Base-by-base conservation (phyloP, 1,140 invertebrate genomes). In the Papilio polytes region DNA sequence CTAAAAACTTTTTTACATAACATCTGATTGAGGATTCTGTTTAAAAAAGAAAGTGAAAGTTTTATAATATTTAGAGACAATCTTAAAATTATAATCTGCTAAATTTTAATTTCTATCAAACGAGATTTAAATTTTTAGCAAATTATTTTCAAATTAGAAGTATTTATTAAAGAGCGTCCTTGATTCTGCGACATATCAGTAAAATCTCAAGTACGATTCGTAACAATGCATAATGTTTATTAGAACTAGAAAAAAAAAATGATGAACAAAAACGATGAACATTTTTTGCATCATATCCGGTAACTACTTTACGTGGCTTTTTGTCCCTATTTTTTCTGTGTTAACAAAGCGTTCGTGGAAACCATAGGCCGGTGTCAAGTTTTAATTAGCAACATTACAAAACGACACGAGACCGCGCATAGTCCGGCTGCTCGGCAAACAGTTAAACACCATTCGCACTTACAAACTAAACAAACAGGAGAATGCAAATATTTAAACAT, bases 371-470 rank as follows among this genome's bases (percentile, higher is more conserved):
- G 86, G 88, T 92, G 90, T 94, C 91, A 91, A 90, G 85, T 88
- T 84, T 91, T 91, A 89, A 91, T 92, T 91, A 93, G 88, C 87
- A 89, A 88, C 90, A 92, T 91, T 92, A 92, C 89, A 91, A 85
- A 82, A 80, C 83, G 85, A 88, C 87, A 85, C 81, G 84, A 82
- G 85, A 85, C 81, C 86, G 83, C 85, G 88, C 86, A 92, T 89
- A 91, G 90, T 92, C 91, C 89, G 90, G 90, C 89, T 88, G 90
- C 91, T 90, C 83, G 81, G 92, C 90, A 92, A 94, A 94, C 91
- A 94, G 87, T 87, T 91, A 92, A 94, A 91, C 90, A 92, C 92
- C 92, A 94, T 94, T 94, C 92, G 91, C 91, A 94, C 92, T 94
- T 94, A 94, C 92, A 92, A 91, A 93, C 84, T 89, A 93, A 94